A percentile compares a stretch with the other conserved stretches of the same genome.
phyloP scores from a whole-genome alignment of 2,888 invertebrate genomes.

The Plemyria rubiginata region DNA sequence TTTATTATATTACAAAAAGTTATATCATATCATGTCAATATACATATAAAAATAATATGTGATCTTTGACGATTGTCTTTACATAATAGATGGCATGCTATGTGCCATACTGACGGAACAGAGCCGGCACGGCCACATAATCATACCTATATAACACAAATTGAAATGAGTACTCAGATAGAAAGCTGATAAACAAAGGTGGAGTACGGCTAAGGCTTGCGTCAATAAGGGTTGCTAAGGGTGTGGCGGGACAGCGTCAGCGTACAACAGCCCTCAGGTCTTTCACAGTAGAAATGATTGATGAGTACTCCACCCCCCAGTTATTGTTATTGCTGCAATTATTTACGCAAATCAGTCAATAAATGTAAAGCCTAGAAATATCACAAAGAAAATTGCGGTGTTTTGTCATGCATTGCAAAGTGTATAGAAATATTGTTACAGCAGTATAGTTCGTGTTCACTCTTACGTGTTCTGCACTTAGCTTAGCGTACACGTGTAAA shows the following conservation, averaged over 20 bases:
- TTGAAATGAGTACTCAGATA: conserved; percentile 58
- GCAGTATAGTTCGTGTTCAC: background rate
- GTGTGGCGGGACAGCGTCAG: conserved; percentile 56
- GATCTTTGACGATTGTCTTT: conserved; percentile 10
- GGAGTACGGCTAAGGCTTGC: conserved; percentile 65
- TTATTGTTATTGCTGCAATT: conserved; percentile 35
- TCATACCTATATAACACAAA: conserved; percentile 38
- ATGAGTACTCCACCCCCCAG: conserved; percentile 36
- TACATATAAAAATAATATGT: background rate
- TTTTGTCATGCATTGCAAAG: background rate
- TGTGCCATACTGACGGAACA: conserved; percentile 10
- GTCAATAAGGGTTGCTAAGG: conserved; percentile 72
- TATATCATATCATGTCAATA: too few species aligned
- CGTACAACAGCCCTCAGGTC: conserved; percentile 41
- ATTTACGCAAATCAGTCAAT: background rate
- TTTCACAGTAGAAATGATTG: conserved; percentile 49
- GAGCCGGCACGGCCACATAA: conserved; percentile 8
- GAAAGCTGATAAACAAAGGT: conserved; percentile 76
- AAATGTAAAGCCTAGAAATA: background rate
- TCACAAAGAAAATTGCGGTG: background rate
- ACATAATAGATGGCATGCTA: conserved; percentile 19
- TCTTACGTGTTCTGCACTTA: background rate
- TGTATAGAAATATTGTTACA: background rate
- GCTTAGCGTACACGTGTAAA: background rate
- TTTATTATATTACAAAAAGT: too few species aligned